Conservation (phyloP, 2,113 vertebrate species). For the Archocentrus centrarchus region DNA sequence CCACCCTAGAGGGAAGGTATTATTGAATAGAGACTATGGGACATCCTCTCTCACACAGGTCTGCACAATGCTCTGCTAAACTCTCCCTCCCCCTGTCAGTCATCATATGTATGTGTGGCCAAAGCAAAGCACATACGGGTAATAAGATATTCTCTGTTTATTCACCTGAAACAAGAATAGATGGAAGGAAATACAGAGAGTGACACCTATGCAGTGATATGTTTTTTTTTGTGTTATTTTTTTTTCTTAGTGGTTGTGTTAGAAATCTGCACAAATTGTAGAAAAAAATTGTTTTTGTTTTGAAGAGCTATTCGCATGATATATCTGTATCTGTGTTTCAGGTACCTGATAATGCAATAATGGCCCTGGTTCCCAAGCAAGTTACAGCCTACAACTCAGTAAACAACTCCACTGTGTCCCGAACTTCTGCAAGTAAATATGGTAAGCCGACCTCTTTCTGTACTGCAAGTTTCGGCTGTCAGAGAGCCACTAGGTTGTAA, state of each 20-base stretch:
- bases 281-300: slow-evolving; percentile 13
- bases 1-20: slow-evolving; percentile 52
- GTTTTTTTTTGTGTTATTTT: neutral
- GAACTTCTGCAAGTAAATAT: slow-evolving; percentile 97
- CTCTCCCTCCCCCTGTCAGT: slow-evolving; percentile 59
- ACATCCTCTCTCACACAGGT: slow-evolving; percentile 50
- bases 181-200: slow-evolving; percentile 50
- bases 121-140: slow-evolving; percentile 41
- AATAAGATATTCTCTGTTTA: slow-evolving; percentile 57
- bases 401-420: slow-evolving; percentile 96
- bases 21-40: slow-evolving; percentile 73
- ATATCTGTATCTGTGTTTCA: slow-evolving; percentile 57
- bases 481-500: neutral
- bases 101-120: slow-evolving; percentile 52
- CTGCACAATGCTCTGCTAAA: slow-evolving; percentile 30
- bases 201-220: slow-evolving; percentile 41
- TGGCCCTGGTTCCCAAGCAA: slow-evolving; percentile 97
- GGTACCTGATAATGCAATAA: slow-evolving; percentile 94
- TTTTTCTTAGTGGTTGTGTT: slow-evolving; percentile 17
- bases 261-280: slow-evolving; percentile 24
- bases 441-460: slow-evolving; percentile 74
- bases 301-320: slow-evolving; percentile 11
- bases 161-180: slow-evolving; percentile 45
- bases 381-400: slow-evolving; percentile 97
- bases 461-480: neutral